A percentile compares a stretch with the other conserved stretches of the same genome.
Evolutionary conservation across 64 coral and sea anemone species (phyloP).

Genomic region (Dendrophyllia cribrosa): DNA sequence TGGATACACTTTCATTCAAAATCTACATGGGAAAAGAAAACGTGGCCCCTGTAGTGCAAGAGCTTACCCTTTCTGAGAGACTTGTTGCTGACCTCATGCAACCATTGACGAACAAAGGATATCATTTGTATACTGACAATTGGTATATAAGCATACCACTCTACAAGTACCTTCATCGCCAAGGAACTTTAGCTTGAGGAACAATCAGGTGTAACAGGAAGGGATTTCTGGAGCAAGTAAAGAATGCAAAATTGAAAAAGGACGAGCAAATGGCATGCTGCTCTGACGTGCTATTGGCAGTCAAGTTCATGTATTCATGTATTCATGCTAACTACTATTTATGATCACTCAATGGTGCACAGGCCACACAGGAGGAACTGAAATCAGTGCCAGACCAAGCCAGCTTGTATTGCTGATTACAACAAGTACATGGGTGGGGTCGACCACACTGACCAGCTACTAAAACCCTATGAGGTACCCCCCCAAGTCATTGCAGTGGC

Average conservation of each 20-base stretch:
- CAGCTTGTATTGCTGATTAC: neutral
- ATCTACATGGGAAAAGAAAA: slow-evolving; percentile 16
- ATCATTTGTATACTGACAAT: slow-evolving; percentile 14
- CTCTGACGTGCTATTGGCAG: neutral
- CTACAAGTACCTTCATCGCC: neutral
- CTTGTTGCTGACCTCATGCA: slow-evolving; percentile 14
- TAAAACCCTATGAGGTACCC: neutral
- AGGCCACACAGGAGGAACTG: neutral
- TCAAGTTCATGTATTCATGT: slow-evolving; percentile 46
- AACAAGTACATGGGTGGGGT: slow-evolving; percentile 42
- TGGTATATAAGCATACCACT: slow-evolving; percentile 19
- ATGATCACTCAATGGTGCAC: neutral
- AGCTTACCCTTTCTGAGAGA: neutral
- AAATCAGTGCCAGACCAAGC: neutral
- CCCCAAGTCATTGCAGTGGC: neutral
- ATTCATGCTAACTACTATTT: neutral
- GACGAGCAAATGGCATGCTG: neutral
- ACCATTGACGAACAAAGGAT: slow-evolving; percentile 1
- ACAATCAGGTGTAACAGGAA: slow-evolving; percentile 11
- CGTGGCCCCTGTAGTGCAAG: no score
- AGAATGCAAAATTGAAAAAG: slow-evolving; percentile 26
- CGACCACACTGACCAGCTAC: slow-evolving; percentile 11
- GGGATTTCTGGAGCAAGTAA: neutral
- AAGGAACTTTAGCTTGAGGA: slow-evolving; percentile 14
- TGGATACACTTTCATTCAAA: no score